Evolutionary conservation across 2,113 vertebrate genomes (phyloP), one percentile per base, ranked within the genome.

Genomic region (Crotalus viridis): DNA sequence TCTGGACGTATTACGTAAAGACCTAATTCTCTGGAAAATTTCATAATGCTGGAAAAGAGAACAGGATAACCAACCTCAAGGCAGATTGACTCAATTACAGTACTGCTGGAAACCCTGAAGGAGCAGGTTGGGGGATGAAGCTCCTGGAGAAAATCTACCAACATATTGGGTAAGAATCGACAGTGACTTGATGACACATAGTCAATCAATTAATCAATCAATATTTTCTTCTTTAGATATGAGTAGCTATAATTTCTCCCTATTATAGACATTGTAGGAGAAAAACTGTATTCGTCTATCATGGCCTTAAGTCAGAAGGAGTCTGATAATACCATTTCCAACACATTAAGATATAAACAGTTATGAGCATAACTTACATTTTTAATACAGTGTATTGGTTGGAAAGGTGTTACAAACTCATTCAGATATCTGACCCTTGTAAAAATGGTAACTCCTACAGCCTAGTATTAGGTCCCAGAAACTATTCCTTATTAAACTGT

Each of bases 401-500:
- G 17, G 74, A 81, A 81, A 81, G 74, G 33, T 81, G 6, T 19
- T 43, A 43, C 17, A 81, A 43, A 39, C 2, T 81, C 74, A 21
- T 81, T 33, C n/a, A 4, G n/a, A 81, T 81, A 43, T 33, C 33
- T 39, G 74, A 33, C 17, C 74, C 74, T 39, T 17, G 8, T 39
- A 81, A 43, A 81, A 81, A 81, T 39, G 33, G 69, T 85, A 96
- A 96, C 95, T 95, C 94, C 24, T 91, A 91, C 69, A 93, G 90
- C n/a, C 59, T 33, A 54, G 17, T 48, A 85, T 48, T 89, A 15
- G 28, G 85, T 95, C 93, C 56, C 88, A 96, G 94, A 95, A 97
- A 95, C 95, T 89, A 74, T 96, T 96, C 89, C 92, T 88, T 54
- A 93, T 59, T 93, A 95, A 93, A 88, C 56, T 92, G 28, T 39